Evolutionary conservation across 2,888 invertebrate genomes (phyloP), one percentile per base, ranked within the genome.

Genomic region (Laothoe populi): DNA sequence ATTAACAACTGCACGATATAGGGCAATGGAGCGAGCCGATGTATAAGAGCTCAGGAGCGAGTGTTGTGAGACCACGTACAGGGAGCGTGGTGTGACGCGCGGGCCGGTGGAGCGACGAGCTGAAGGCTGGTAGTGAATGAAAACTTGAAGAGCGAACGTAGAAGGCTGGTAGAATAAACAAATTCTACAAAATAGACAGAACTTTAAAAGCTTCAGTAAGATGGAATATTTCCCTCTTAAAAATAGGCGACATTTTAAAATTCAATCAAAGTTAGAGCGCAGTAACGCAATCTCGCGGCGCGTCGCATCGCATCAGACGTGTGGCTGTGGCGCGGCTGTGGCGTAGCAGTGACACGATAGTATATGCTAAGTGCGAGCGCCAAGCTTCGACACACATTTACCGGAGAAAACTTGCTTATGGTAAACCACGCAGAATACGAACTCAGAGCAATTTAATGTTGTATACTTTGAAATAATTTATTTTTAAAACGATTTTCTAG

Each of bases 311-410:
- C 26, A n/a, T n/a, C n/a, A 60, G 19, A 53, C 53, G 31, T 53
- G 53, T 53, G 35, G 16, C 53, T 53, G 53, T 53, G 35, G 53
- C 49, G 26, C 49, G 49, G 26, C 16, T 4, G 53, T 53, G 53
- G 53, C 48, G 42, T 49, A 19, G 7, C 26, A 23, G 60, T 49
- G 49, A 16, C 49, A 26, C 49, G 60, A 57, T 57, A 61, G 45
- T 35, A 45, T 61, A 61, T 61, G 61, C 57, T 38, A 57, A 61
- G 57, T 61, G 57, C 61, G 35, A 53, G 24, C 16, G 40, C 38
- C 49, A 40, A 40, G 40, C 60, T 60, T 49, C 48, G 61, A 53
- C 57, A 57, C 61, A 57, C 57, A 57, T 57, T 45, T 57, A 61
- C 61, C 44, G 57, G 57, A 11, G 49, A 57, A 57, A 61, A 61